Conservation (phyloP, 2,113 vertebrate genomes). For the Albula goreensis region DNA sequence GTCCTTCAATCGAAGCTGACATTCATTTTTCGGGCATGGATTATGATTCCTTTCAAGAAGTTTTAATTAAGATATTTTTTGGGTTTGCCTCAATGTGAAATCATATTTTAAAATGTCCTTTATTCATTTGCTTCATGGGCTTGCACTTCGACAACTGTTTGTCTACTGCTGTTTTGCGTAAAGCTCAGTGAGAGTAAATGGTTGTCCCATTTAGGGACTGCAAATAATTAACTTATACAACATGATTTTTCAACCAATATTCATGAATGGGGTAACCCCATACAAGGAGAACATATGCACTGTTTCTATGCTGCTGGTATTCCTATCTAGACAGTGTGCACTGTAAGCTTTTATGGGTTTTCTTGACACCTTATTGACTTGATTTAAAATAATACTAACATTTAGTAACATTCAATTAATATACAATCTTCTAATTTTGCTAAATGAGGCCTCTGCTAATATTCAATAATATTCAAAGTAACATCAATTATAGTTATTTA, state of each 20-base stretch:
- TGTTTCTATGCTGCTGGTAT: neutral
- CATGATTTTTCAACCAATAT: neutral
- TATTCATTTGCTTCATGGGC: neutral
- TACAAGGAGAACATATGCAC: neutral
- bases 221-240: neutral
- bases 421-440: too few relatives aligned
- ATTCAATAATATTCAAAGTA: too few relatives aligned
- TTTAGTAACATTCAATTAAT: neutral
- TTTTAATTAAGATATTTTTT: neutral
- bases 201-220: too few relatives aligned
- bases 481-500: too few relatives aligned
- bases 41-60: neutral
- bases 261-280: neutral
- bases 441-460: too few relatives aligned
- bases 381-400: neutral
- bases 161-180: too few relatives aligned
- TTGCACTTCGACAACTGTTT: neutral
- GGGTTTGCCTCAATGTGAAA: neutral
- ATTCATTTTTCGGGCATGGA: neutral
- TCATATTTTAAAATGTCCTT: neutral
- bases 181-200: too few relatives aligned
- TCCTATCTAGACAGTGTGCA: neutral
- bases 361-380: neutral
- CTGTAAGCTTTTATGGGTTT: neutral
- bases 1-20: conserved; percentile 35